A percentile compares a stretch with the other conserved stretches of the same genome.
These are phyloP conservation scores for Falcunculus frontatus DNA, from an alignment of 2,113 vertebrate species.

Conservation along the genomic window DNA sequence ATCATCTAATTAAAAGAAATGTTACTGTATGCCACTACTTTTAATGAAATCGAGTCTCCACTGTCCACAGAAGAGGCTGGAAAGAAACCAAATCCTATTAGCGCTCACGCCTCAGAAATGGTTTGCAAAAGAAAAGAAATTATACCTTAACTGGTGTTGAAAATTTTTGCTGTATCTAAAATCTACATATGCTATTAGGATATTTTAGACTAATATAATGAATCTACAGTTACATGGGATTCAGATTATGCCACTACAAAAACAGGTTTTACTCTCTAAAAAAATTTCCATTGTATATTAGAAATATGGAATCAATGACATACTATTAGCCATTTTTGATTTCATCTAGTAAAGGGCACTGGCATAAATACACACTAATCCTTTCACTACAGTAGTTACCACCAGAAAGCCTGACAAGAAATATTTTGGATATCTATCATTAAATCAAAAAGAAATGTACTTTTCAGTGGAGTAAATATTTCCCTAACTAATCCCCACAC, in stretches of 20 bases:
- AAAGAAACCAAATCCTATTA: not conserved
- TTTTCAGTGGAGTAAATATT: not conserved
- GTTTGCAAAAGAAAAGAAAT: not conserved
- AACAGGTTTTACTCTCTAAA: not conserved
- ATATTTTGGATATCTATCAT: not conserved
- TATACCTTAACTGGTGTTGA: not conserved
- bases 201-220: not conserved
- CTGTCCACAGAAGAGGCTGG: not conserved
- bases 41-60: not conserved
- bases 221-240: not conserved
- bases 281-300: not conserved
- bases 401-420: not conserved
- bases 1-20: constrained; percentile 45
- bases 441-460: not conserved
- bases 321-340: not conserved
- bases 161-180: not conserved
- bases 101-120: not conserved
- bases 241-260: not conserved
- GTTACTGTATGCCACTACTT: constrained; percentile 28
- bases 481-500: not conserved
- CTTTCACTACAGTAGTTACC: not conserved
- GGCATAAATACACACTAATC: not conserved
- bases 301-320: not conserved
- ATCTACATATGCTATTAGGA: not conserved
- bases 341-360: not conserved